Evolutionary conservation across 2,113 vertebrate genomes (phyloP), one percentile per base, ranked within the genome.

Genomic region (Rafetus swinhoei): DNA sequence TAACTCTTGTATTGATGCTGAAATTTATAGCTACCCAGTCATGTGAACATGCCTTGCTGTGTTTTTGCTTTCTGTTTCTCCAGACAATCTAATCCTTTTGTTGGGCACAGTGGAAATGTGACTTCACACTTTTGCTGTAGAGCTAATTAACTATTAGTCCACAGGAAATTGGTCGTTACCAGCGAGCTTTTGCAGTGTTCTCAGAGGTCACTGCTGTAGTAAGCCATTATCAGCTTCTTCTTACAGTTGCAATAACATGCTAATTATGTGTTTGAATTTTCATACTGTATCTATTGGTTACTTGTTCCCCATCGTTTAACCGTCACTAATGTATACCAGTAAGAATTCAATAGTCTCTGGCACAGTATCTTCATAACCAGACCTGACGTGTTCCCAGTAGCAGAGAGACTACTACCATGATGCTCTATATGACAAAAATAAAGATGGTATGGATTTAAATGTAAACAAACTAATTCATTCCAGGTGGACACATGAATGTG

Each of bases 141-240:
- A 79, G 79, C 76, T 87, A 91, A 95, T 96, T 94, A 96, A 91
- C 85, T 88, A 77, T 29, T 11, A 85, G 76, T 69, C 94, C 81
- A 76, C 87, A 96, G 96, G 95, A 97, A 97, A 97, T 19, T 94
- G 53, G 87, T 76, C 93, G 95, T 95, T 95, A 95, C 95, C 93
- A 55, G 54, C 88, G 93, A 81, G 93, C 88, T 96, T 92, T 88
- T 92, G 25, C 54, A 15, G 62, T 83, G 83, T 93, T 91, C 90
- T 88, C 88, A 86, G 91, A 85, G 74, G 81, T 72, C 85, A 90
- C 93, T 92, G 83, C 32, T 93, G 79, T 45, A 94, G 90, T 94
- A 94, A 93, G 60, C 69, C 85, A 95, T 95, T 96, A 97, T 89
- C 86, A 94, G 85, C 74, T 19, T 72, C 32, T n/a, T 76, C 45